These are phyloP conservation scores for Myodes glareolus DNA, from an alignment of 2,113 vertebrate genomes.

Conservation along the genomic window DNA sequence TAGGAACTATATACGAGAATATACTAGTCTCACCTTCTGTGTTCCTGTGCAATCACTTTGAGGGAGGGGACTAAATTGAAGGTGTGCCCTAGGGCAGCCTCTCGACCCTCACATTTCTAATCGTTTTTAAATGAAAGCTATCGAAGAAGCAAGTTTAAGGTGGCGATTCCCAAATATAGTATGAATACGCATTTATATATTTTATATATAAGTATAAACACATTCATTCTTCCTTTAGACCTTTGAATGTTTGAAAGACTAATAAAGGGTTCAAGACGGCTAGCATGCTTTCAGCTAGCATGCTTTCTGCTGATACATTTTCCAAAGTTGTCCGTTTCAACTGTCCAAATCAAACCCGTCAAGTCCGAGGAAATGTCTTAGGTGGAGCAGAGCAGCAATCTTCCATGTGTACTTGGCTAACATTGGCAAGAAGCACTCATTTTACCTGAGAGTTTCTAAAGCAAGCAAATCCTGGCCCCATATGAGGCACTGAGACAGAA, in stretches of 20 bases:
- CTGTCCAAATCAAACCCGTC: neutral
- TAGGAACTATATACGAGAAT: slow-evolving; percentile 34
- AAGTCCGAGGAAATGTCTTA: neutral
- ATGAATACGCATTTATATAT: no score
- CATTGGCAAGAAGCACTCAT: neutral
- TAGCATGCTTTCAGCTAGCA: neutral
- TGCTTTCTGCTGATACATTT: neutral
- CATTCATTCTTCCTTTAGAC: slow-evolving; percentile 12
- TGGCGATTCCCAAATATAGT: neutral
- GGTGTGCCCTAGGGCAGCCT: neutral
- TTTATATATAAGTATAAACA: neutral
- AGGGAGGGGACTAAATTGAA: neutral
- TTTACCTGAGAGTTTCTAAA: neutral
- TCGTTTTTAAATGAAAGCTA: slow-evolving; percentile 29
- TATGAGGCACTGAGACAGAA: neutral
- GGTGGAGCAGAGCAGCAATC: neutral
- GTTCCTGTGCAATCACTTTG: neutral
- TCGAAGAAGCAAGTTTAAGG: neutral
- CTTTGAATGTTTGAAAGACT: neutral
- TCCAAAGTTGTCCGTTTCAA: neutral
- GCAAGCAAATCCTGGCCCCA: neutral
- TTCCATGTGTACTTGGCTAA: neutral
- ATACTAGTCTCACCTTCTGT: neutral
- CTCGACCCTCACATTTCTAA: slow-evolving; percentile 21
- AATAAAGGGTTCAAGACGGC: neutral